Conservation (phyloP, 2,888 invertebrate genomes). For the Dryomyza anilis region DNA sequence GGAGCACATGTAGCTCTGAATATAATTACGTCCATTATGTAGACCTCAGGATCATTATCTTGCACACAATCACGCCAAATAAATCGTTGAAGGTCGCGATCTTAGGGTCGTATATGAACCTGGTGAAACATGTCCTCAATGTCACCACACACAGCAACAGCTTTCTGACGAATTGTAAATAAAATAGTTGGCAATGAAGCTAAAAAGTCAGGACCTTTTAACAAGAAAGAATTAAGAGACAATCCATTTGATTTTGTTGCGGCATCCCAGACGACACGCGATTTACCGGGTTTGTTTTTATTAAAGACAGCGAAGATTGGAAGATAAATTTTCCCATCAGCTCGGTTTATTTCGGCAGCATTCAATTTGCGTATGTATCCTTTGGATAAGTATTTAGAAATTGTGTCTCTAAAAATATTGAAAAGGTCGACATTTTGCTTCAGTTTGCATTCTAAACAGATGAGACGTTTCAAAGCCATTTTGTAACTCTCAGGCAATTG, state of each 20-base stretch:
- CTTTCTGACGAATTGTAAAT: conserved; percentile 21
- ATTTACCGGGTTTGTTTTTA: too few species aligned
- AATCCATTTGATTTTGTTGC: conserved; percentile 24
- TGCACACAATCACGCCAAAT: not conserved
- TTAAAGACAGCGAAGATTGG: too few species aligned
- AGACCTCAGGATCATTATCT: not conserved
- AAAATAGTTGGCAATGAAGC: conserved; percentile 17
- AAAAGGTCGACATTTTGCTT: not conserved
- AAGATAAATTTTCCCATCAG: not conserved
- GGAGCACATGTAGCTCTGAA: not conserved
- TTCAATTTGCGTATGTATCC: conserved; percentile 12
- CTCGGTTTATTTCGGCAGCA: not conserved
- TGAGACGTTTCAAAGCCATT: conserved; percentile 8
- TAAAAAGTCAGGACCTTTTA: conserved; percentile 27
- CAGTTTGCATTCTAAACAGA: conserved; percentile 1
- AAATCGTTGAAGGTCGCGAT: not conserved
- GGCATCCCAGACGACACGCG: too few species aligned
- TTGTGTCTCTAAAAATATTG: not conserved
- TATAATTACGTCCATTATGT: not conserved
- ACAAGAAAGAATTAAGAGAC: conserved; percentile 20
- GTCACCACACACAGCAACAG: conserved; percentile 6
- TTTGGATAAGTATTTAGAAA: too few species aligned
- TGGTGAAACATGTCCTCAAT: not conserved
- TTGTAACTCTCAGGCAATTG: conserved; percentile 11
- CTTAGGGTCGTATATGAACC: not conserved